Conservation (phyloP, 2,888 invertebrate species). For the Hyposoter dolosus region DNA sequence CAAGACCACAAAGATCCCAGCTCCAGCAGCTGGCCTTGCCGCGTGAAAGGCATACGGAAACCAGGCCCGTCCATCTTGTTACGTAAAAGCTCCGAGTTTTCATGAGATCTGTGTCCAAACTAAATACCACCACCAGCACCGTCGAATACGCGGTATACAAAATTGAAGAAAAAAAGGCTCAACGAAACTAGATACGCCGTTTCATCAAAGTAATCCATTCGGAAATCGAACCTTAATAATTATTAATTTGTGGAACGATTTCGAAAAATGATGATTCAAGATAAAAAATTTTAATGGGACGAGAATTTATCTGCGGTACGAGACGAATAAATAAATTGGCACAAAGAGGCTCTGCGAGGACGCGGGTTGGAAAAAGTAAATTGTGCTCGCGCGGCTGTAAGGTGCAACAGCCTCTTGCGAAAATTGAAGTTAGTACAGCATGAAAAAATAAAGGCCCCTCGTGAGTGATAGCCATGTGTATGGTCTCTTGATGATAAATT, state of each 20-base stretch:
- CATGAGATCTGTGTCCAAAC: constrained; percentile 73
- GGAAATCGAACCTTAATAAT: too few species aligned
- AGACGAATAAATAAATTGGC: not conserved
- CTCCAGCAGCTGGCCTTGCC: constrained; percentile 79
- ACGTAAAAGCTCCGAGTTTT: constrained; percentile 82
- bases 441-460: constrained; percentile 81
- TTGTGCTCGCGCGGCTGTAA: constrained; percentile 60
- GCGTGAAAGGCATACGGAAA: constrained; percentile 84
- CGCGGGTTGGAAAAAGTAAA: constrained; percentile 8
- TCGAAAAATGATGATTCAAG: not conserved
- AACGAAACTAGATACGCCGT: not conserved
- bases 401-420: constrained; percentile 82
- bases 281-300: not conserved
- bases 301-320: not conserved
- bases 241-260: too few species aligned
- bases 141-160: not conserved
- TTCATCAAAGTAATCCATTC: not conserved
- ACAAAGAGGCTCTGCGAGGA: constrained; percentile 6
- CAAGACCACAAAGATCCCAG: constrained; percentile 65
- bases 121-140: constrained; percentile 1
- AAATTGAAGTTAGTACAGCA: constrained; percentile 80
- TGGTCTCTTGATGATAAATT: constrained; percentile 69
- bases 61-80: constrained; percentile 83
- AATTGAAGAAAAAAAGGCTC: not conserved
- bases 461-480: constrained; percentile 78